Evolutionary conservation across 2,888 invertebrate species (phyloP).

Genomic region (Lasioglossum lativentre): DNA sequence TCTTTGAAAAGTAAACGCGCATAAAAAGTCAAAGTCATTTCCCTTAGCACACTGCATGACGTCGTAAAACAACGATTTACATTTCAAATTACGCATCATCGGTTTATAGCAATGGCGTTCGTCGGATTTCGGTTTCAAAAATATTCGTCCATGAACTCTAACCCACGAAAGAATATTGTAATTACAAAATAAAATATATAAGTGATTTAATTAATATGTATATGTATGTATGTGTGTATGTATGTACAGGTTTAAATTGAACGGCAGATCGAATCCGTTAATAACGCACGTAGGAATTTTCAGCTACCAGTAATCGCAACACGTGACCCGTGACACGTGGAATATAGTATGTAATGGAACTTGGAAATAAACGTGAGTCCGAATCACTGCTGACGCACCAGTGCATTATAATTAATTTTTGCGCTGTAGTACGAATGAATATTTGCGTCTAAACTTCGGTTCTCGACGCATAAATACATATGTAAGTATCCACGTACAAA

Average conservation of each 20-base stretch:
- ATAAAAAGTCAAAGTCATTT: slow-evolving; percentile 44
- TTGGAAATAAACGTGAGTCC: background rate
- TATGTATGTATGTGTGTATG: background rate
- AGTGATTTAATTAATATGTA: background rate
- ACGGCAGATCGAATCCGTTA: background rate
- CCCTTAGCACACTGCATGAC: slow-evolving; percentile 29
- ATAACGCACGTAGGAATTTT: background rate
- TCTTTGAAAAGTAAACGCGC: background rate
- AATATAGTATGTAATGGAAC: background rate
- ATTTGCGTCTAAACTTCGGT: background rate
- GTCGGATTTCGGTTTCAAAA: background rate
- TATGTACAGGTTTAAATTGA: background rate
- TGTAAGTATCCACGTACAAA: background rate
- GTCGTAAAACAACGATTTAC: slow-evolving; percentile 42
- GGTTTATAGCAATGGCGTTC: slow-evolving; percentile 14
- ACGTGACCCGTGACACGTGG: background rate
- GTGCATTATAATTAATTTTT: slow-evolving; percentile 8
- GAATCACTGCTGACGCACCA: background rate
- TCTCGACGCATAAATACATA: background rate
- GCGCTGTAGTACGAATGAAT: background rate
- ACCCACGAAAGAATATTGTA: background rate
- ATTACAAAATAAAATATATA: background rate
- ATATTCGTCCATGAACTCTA: slow-evolving; percentile 12
- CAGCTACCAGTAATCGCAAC: background rate
- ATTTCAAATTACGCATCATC: slow-evolving; percentile 37